These are phyloP conservation scores for Sycophila texana DNA, from an alignment of 2,888 invertebrate species.

Conservation along the genomic window DNA sequence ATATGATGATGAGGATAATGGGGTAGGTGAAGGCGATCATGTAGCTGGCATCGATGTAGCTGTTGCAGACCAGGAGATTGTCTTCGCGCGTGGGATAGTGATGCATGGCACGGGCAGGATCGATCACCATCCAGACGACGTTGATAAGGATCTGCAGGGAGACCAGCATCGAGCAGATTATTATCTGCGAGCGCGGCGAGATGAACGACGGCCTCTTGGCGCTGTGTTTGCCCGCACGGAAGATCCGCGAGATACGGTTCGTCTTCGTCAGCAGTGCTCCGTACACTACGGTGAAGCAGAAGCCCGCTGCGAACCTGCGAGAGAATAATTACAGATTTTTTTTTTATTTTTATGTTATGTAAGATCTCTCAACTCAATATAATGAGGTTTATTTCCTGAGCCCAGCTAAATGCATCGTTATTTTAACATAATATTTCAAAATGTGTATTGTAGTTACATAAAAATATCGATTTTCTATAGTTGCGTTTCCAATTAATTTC, in stretches of 20 bases:
- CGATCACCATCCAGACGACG: slow-evolving; percentile 93
- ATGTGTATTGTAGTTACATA: too few species aligned
- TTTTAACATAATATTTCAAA: too few species aligned
- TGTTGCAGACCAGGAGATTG: slow-evolving; percentile 94
- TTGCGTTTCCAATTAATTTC: too few species aligned
- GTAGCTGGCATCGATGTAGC: slow-evolving; percentile 93
- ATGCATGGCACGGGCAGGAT: slow-evolving; percentile 92
- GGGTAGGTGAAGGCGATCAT: slow-evolving; percentile 97
- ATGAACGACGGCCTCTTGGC: slow-evolving; percentile 96
- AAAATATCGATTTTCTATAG: too few species aligned
- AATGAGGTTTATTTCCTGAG: too few species aligned
- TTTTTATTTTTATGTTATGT: too few species aligned
- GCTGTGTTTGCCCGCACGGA: slow-evolving; percentile 96
- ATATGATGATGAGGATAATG: slow-evolving; percentile 91
- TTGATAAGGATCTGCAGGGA: slow-evolving; percentile 94
- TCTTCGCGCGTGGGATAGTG: slow-evolving; percentile 94
- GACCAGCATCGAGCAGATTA: slow-evolving; percentile 91
- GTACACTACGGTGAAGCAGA: slow-evolving; percentile 98
- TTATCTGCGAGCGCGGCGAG: slow-evolving; percentile 91
- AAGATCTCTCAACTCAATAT: too few species aligned
- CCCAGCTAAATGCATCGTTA: too few species aligned
- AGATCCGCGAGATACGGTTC: slow-evolving; percentile 96
- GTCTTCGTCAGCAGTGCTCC: slow-evolving; percentile 98
- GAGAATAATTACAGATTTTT: too few species aligned
- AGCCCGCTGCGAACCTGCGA: slow-evolving; percentile 89